A percentile compares a stretch with the other conserved stretches of the same genome.
Conservation (phyloP, 2,888 invertebrate genomes). For the Scaptomyza cyrtandrae region DNA sequence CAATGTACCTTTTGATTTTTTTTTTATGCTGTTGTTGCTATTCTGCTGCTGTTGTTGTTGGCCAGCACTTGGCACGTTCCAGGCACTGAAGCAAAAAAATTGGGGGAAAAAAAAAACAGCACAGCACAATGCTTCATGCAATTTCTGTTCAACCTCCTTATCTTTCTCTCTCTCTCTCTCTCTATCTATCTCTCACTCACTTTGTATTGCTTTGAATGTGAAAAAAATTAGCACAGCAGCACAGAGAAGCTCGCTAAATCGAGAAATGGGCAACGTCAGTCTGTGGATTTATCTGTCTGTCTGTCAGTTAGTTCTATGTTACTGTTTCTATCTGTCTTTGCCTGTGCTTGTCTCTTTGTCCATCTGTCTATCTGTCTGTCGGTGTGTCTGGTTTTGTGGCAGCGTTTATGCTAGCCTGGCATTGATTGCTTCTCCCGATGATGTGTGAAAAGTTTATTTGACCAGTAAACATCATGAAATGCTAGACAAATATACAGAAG, state of each 20-base stretch:
- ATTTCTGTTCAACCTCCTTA: neutral
- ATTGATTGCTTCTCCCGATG: conserved; percentile 71
- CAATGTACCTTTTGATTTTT: conserved; percentile 81
- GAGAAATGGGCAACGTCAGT: conserved; percentile 38
- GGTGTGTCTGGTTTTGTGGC: conserved; percentile 6
- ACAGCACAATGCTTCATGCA: conserved; percentile 6
- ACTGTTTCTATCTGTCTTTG: conserved; percentile 26
- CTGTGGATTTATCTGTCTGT: conserved; percentile 23
- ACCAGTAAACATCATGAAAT: conserved; percentile 72
- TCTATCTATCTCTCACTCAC: neutral
- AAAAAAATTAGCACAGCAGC: conserved; percentile 45
- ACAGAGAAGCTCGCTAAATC: conserved; percentile 23
- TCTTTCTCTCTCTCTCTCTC: neutral
- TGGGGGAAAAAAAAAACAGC: conserved; percentile 3
- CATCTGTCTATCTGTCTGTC: neutral
- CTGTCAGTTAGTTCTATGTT: conserved; percentile 5
- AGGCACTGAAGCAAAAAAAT: conserved; percentile 30
- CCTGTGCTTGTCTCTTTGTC: conserved; percentile 8
- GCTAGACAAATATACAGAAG: conserved; percentile 68
- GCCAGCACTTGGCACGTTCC: conserved; percentile 82
- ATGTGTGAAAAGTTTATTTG: conserved; percentile 80
- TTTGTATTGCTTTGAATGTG: too few species aligned
- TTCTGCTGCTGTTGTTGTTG: conserved; percentile 45
- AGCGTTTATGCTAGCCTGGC: conserved; percentile 44
- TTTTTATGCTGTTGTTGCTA: neutral